Evolutionary conservation across 2,888 invertebrate genomes (phyloP).

Genomic region (Philereme vetulata): DNA sequence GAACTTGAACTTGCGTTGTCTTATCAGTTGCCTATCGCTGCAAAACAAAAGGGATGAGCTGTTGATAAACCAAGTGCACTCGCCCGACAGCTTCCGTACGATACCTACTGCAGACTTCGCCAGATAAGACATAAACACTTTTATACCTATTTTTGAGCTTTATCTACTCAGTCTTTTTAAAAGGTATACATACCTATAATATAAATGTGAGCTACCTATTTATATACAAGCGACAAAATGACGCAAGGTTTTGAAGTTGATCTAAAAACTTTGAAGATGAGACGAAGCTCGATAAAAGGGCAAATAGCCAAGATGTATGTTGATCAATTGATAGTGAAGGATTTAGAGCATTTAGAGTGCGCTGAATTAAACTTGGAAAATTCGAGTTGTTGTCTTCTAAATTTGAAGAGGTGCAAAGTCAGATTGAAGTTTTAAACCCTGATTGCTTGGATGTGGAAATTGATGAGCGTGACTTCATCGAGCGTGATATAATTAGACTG

Average conservation of each 20-base stretch:
- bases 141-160: conserved; percentile 3
- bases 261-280: neutral
- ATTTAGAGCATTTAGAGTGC: conserved; percentile 1
- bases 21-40: neutral
- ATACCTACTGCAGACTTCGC: conserved; percentile 1
- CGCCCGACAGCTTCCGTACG: neutral
- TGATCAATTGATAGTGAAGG: neutral
- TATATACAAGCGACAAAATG: neutral
- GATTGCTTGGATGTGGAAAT: conserved; percentile 3
- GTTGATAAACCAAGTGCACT: neutral
- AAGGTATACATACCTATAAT: neutral
- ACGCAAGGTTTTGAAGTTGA: neutral
- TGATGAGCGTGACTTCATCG: no score
- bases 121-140: neutral
- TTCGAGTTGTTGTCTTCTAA: conserved; percentile 2
- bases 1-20: neutral
- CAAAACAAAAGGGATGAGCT: conserved; percentile 1
- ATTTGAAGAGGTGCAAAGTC: conserved; percentile 6
- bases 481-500: conserved; percentile 2
- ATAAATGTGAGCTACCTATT: neutral
- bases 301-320: neutral
- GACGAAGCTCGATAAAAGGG: no score
- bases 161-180: neutral
- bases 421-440: conserved; percentile 8
- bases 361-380: conserved; percentile 3